Base-by-base conservation (phyloP, 2,888 invertebrate species). In the Aporophyla nigra region DNA sequence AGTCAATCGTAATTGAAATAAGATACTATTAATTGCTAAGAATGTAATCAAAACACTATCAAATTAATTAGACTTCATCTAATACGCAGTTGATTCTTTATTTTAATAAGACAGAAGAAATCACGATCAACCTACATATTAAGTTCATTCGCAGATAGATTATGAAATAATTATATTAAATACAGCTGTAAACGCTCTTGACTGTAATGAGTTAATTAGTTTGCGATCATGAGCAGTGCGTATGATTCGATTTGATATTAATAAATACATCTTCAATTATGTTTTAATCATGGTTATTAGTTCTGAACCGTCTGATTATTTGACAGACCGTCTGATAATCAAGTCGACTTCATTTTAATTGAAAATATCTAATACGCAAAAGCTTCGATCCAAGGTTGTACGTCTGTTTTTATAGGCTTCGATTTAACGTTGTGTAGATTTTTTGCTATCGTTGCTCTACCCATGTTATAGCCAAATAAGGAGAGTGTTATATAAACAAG, bases 141-240 rank as follows among this genome's bases (percentile, higher is more conserved):
- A 59, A 56, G 70, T 78, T 53, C 43, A 63, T 76, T 58, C 62
- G 46, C 33, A 74, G 16, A 65, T 53, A 43, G 43, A 76, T 70
- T 19, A 70, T 49, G 24, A 80, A 68, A 80, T 61, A 54, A 65
- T 76, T 27, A 76, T 73, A 70, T 78, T 71, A 68, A 73, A 78
- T 27, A 33, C 61, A 71, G 54, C 58, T 59, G 62, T 66, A 61
- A 79, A 51, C 46, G 70, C 70, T 72, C 67, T 58, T 68, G 70
- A 82, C 59, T 75, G 71, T 80, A 81, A 84, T 84, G 68, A 84
- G 70, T 71, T 84, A 84, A 84, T 84, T 82, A 82, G 51, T 63
- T 74, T 67, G 59, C 33, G 19, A 77, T 78, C 67, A 79, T 79
- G 69, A 74, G 33, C 71, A 70, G 68, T 69, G 77, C 76, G 80